These are phyloP conservation scores for Chaetura pelagica DNA, from an alignment of 2,113 vertebrate genomes.

Conservation along the genomic window DNA sequence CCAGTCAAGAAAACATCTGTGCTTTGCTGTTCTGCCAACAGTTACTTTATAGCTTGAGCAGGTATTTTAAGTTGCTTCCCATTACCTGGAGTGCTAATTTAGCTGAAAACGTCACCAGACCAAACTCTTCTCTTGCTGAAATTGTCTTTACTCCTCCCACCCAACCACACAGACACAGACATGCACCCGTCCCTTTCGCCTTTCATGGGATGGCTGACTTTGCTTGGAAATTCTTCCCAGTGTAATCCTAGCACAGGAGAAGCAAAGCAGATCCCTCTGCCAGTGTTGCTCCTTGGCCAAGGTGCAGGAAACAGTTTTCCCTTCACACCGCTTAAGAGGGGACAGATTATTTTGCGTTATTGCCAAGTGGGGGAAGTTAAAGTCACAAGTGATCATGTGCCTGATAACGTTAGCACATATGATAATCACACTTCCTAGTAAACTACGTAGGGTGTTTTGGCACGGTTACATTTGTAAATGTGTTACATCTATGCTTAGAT, in stretches of 20 bases:
- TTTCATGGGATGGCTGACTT: not conserved
- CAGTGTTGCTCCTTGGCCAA: not conserved
- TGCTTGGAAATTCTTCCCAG: not conserved
- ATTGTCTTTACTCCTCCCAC: not conserved
- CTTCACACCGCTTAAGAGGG: not conserved
- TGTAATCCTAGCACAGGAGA: not conserved
- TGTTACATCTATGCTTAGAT: not conserved
- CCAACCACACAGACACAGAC: accelerated
- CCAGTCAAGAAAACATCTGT: not conserved
- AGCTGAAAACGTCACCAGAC: conserved; percentile 11
- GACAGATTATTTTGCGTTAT: not conserved
- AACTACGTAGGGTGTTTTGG: not conserved
- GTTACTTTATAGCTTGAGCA: not conserved
- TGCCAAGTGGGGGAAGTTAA: not conserved
- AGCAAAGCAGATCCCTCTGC: not conserved
- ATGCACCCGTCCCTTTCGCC: not conserved
- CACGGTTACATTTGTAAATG: not conserved
- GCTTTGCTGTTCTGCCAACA: not conserved
- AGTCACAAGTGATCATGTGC: not conserved
- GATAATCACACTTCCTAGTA: not conserved
- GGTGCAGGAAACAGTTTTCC: not conserved
- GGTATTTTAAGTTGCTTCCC: not conserved
- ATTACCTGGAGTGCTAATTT: conserved; percentile 1
- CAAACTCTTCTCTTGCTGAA: not conserved
- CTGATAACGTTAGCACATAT: conserved; percentile 10